Base-by-base conservation (phyloP, 2,113 vertebrate genomes). In the Oryzias woworae region DNA sequence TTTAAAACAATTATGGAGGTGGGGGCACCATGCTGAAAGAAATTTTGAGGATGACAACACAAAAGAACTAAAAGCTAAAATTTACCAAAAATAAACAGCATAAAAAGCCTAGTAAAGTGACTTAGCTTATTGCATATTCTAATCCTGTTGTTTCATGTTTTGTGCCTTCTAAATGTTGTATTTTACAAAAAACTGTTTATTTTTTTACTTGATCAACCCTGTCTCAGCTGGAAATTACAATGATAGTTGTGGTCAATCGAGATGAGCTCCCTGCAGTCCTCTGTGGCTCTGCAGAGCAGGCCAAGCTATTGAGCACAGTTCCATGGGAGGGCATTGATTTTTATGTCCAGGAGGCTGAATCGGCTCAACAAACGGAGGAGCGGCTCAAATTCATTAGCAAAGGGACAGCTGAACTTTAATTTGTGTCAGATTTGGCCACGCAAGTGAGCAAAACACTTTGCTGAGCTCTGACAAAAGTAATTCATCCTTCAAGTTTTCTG, bases 291-390 rank as follows among this genome's bases (percentile, higher is more conserved):
- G 43, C 42, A 17, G 62, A 54, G 66, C 72, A 82, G 53, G 72
- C 75, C 28, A 18, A 61, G 58, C 71, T 74, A 81, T 81, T 74
- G 84, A 85, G 84, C 75, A 61, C 71, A 31, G 63, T 68, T 72
- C 73, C 28, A 81, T 65, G 77, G 73, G 77, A 64, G 70, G 66
- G 57, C 75, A 86, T 83, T 76, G 84, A 81, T 86, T 84, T 75
- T 75, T 58, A 73, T 73, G 73, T 78, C 55, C 13, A 65, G 72
- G 65, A 42, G 70, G 69, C 77, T 50, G 59, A 71, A 71, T 68
- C 64, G 53, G 78, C 69, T 82, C 72, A 47, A 62, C 43, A 26
- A 42, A 67, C 58, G 69, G 60, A 69, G 57, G 55, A 57, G 59
- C 13, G 42, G 50, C 61, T 71, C 62, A 63, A 54, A 74, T 58